Conservation (phyloP, 2,797 vertebrate genomes). For the Nyctibius grandis region DNA sequence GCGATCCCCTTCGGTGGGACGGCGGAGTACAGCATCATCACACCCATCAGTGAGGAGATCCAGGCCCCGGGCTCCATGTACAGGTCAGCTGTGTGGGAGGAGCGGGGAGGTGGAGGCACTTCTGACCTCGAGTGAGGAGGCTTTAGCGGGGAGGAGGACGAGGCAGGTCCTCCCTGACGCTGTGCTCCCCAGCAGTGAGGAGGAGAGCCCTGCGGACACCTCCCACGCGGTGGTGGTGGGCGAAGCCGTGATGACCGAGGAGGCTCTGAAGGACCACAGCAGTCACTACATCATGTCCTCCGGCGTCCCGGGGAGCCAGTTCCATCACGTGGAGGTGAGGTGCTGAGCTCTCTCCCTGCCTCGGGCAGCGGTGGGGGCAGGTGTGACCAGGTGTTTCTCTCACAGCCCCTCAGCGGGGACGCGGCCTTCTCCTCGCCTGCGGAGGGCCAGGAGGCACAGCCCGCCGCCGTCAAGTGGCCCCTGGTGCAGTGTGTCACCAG, state of each 20-base stretch:
- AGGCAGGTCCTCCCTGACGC: neutral
- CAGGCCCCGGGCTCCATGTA: slow-evolving; percentile 74
- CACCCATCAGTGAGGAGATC: slow-evolving; percentile 82
- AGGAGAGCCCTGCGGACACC: slow-evolving; percentile 62
- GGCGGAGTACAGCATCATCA: slow-evolving; percentile 84
- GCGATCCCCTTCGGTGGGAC: slow-evolving; percentile 78
- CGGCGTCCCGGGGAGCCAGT: slow-evolving; percentile 71
- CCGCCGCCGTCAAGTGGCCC: slow-evolving; percentile 65
- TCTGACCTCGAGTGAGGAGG: neutral
- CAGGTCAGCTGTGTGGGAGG: slow-evolving; percentile 71
- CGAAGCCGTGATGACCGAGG: slow-evolving; percentile 72
- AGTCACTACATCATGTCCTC: slow-evolving; percentile 85
- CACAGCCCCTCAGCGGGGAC: slow-evolving; percentile 79
- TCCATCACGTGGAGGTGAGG: slow-evolving; percentile 88
- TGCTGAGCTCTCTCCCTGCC: neutral
- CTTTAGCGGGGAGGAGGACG: slow-evolving; percentile 3
- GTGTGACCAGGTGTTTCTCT: neutral
- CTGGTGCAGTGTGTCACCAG: slow-evolving; percentile 68
- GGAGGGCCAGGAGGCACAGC: slow-evolving; percentile 52
- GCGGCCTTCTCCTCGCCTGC: slow-evolving; percentile 75
- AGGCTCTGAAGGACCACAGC: slow-evolving; percentile 74
- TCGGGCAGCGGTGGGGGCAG: neutral
- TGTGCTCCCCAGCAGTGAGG: slow-evolving; percentile 52
- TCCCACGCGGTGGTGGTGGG: slow-evolving; percentile 75
- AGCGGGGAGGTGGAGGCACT: neutral